phyloP scores from a whole-genome alignment of 2,113 vertebrate species.

The Alligator mississippiensis region DNA sequence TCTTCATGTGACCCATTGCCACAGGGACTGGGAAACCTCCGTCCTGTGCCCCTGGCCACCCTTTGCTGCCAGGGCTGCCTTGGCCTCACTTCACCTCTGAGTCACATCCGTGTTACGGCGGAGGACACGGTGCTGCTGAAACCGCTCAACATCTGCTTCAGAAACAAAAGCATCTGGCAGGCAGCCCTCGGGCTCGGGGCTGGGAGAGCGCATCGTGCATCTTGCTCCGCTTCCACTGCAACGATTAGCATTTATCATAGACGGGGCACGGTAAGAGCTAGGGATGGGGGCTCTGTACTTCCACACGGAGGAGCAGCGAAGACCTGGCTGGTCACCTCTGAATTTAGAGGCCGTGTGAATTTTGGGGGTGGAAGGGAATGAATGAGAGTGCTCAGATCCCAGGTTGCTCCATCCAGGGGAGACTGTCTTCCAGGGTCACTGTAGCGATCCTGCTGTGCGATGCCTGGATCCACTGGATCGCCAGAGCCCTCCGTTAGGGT shows the following conservation, averaged over 20 bases:
- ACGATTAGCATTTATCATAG: not conserved
- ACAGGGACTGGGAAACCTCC: not conserved
- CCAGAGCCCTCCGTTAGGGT: not conserved
- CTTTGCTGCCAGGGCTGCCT: not conserved
- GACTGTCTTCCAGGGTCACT: not conserved
- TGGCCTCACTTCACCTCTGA: not conserved
- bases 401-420: too few species aligned
- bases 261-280: not conserved
- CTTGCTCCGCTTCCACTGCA: not conserved
- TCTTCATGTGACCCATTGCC: not conserved
- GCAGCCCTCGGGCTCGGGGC: not conserved
- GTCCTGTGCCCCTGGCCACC: not conserved
- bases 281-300: not conserved
- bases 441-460: not conserved
- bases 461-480: not conserved
- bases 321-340: not conserved
- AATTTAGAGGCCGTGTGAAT: not conserved
- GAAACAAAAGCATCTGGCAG: not conserved
- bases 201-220: not conserved
- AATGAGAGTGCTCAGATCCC: not conserved
- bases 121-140: conserved; percentile 10
- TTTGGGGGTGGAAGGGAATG: not conserved
- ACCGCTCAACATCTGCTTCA: not conserved
- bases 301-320: not conserved
- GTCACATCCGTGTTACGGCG: not conserved